Percentiles rank a stretch among this genome's conserved stretches.
Evolutionary conservation across 2,888 invertebrate species (phyloP).

Genomic region (Epinotia nisella): DNA sequence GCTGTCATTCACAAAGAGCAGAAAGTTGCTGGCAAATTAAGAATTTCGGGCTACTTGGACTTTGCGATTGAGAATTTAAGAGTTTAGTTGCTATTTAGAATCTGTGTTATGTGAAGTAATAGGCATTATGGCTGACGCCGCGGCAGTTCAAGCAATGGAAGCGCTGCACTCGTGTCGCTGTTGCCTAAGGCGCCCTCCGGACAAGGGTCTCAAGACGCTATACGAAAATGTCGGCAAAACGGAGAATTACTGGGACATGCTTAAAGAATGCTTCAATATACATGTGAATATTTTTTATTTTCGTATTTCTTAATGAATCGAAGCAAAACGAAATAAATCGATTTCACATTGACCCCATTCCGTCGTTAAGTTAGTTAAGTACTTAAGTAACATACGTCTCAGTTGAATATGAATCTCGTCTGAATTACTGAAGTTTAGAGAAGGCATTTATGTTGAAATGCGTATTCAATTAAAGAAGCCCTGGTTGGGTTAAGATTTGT

Average conservation of each 20-base stretch:
- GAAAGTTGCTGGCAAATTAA: not conserved
- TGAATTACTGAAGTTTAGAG: not conserved
- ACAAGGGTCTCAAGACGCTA: slow-evolving; percentile 64
- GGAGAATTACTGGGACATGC: slow-evolving; percentile 73
- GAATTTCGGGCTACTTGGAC: not conserved
- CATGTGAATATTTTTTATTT: slow-evolving; percentile 60
- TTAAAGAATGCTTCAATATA: slow-evolving; percentile 77
- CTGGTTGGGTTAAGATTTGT: not conserved
- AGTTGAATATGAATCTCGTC: too few species aligned
- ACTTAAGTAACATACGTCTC: not conserved
- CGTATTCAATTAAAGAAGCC: not conserved
- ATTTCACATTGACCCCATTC: not conserved
- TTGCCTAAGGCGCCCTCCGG: slow-evolving; percentile 69
- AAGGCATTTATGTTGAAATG: not conserved
- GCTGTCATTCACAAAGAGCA: not conserved
- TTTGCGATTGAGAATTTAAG: not conserved
- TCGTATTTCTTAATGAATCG: not conserved
- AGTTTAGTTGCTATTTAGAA: not conserved
- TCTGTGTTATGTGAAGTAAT: not conserved
- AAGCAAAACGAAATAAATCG: not conserved
- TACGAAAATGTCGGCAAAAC: slow-evolving; percentile 64
- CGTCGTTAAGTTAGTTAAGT: not conserved
- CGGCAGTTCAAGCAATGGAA: slow-evolving; percentile 54
- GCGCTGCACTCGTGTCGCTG: slow-evolving; percentile 62
- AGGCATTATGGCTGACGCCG: not conserved